These are phyloP conservation scores for Fulica atra DNA, from an alignment of 2,113 vertebrate species.

Conservation along the genomic window DNA sequence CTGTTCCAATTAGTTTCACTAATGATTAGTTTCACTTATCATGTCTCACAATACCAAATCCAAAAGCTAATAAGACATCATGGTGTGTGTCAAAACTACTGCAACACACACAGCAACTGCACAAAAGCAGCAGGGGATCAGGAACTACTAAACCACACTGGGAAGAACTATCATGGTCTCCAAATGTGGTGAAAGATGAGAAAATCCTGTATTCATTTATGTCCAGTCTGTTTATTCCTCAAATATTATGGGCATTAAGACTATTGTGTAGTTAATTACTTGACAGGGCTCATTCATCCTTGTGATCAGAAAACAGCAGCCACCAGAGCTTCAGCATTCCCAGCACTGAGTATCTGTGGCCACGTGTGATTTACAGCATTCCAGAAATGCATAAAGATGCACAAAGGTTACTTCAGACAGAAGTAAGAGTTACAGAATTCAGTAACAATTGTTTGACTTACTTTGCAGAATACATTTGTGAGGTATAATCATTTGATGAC, in stretches of 20 bases:
- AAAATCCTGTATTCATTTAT: background rate
- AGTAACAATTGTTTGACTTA: conserved; percentile 72
- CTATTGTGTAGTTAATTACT: background rate
- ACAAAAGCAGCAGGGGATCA: background rate
- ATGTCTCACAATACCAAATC: background rate
- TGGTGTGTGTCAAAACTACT: background rate
- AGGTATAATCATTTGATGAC: conserved; percentile 83
- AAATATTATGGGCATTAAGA: background rate
- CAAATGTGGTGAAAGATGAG: background rate
- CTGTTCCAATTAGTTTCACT: background rate
- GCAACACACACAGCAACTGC: background rate
- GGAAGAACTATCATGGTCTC: background rate
- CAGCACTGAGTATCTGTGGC: background rate
- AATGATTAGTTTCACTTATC: background rate
- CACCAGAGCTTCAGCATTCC: background rate
- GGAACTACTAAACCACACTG: background rate
- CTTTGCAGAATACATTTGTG: conserved; percentile 86
- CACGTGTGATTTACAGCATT: background rate
- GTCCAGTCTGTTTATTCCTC: background rate
- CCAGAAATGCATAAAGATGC: background rate
- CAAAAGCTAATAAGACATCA: background rate
- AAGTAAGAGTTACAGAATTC: background rate
- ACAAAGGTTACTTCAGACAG: background rate
- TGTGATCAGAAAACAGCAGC: background rate
- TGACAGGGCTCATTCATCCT: background rate